A percentile compares a stretch with the other conserved stretches of the same genome.
Evolutionary conservation across 1,140 invertebrate genomes (phyloP).

Genomic region (Musca domestica): DNA sequence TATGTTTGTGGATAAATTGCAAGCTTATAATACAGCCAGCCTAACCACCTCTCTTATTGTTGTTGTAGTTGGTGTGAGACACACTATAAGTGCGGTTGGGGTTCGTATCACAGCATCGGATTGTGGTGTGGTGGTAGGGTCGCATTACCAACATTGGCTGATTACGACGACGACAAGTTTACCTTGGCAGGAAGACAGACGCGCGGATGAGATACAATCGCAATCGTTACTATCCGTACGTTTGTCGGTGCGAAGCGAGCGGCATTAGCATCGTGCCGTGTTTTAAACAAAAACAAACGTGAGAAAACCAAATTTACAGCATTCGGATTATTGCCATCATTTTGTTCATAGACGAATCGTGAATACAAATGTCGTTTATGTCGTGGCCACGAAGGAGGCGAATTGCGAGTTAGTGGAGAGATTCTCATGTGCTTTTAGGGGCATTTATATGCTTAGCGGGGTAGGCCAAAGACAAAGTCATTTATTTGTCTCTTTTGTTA

Average conservation of each 20-base stretch:
- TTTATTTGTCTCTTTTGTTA: no score
- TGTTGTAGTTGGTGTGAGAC: no score
- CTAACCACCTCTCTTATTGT: no score
- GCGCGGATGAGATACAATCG: neutral
- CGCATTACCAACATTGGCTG: neutral
- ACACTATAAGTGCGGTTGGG: no score
- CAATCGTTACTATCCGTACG: neutral
- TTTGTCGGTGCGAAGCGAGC: neutral
- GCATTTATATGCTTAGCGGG: no score
- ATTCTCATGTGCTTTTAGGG: no score
- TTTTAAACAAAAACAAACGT: neutral
- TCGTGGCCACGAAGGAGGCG: neutral
- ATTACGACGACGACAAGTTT: neutral
- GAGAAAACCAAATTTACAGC: conserved; percentile 19
- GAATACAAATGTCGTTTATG: conserved; percentile 12
- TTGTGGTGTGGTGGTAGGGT: no score
- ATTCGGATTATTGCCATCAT: conserved; percentile 8
- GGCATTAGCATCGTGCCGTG: neutral
- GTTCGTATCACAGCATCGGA: no score
- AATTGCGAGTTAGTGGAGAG: neutral
- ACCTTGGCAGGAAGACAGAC: neutral
- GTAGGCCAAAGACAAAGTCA: no score
- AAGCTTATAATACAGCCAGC: conserved; percentile 9
- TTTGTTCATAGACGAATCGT: conserved; percentile 6
- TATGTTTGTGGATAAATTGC: conserved; percentile 21